A percentile compares a stretch with the other conserved stretches of the same genome.
These are phyloP conservation scores for Scaptomyza reducta DNA, from an alignment of 2,888 invertebrate genomes.

Conservation along the genomic window DNA sequence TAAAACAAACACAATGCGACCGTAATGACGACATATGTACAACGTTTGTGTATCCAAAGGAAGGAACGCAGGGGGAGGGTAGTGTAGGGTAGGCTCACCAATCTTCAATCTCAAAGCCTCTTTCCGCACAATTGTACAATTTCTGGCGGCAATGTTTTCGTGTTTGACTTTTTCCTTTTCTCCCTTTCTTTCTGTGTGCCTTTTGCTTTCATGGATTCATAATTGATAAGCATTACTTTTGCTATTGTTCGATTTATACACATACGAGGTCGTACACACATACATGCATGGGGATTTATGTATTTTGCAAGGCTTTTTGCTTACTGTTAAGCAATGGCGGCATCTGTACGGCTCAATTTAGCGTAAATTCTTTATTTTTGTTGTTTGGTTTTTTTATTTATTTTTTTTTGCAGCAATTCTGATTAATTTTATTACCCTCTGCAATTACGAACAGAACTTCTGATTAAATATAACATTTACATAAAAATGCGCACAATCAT, in stretches of 20 bases:
- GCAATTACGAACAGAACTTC: conserved; percentile 53
- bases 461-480: conserved; percentile 50
- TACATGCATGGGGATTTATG: not conserved
- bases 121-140: conserved; percentile 80
- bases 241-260: conserved; percentile 66
- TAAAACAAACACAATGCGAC: conserved; percentile 79
- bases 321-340: conserved; percentile 40
- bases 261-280: not conserved
- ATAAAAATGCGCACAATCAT: conserved; percentile 32
- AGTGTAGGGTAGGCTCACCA: conserved; percentile 2
- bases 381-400: too few relatives aligned
- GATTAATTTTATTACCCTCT: conserved; percentile 67
- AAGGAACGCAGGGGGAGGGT: not conserved
- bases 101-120: conserved; percentile 57
- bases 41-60: conserved; percentile 20
- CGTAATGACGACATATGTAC: conserved; percentile 79
- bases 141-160: conserved; percentile 47
- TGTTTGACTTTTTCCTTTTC: conserved; percentile 21
- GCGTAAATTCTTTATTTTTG: conserved; percentile 57
- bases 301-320: conserved; percentile 3
- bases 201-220: conserved; percentile 70
- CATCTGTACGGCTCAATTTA: conserved; percentile 68
- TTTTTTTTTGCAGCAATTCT: conserved; percentile 50
- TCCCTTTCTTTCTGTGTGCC: not conserved
- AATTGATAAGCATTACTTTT: conserved; percentile 79